Percentiles rank a stretch among this genome's conserved stretches.
phyloP scores from a whole-genome alignment of 2,113 vertebrate genomes.

The Brienomyrus longianalis region DNA sequence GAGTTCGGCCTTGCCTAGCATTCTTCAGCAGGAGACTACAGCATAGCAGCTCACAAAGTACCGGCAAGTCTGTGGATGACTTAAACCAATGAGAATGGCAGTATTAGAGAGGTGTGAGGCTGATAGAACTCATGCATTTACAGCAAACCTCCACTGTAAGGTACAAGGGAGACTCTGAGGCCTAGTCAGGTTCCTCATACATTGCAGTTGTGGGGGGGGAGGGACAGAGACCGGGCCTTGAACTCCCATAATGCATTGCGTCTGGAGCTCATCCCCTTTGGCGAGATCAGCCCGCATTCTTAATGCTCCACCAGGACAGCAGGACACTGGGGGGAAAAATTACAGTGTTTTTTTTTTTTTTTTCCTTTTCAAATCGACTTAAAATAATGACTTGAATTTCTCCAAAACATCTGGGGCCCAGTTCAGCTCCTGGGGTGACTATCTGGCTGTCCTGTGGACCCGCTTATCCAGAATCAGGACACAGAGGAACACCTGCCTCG shows the following conservation, averaged over 20 bases:
- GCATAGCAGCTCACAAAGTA: not conserved
- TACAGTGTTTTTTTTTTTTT: slow-evolving; percentile 32
- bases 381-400: slow-evolving; percentile 47
- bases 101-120: not conserved
- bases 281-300: not conserved
- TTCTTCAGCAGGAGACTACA: not conserved
- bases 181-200: not conserved
- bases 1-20: not conserved
- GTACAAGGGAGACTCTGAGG: not conserved
- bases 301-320: not conserved
- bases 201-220: not conserved
- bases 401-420: slow-evolving; percentile 30
- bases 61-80: not conserved
- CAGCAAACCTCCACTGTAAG: not conserved
- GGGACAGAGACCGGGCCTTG: not conserved
- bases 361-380: slow-evolving; percentile 26
- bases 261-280: not conserved
- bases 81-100: not conserved
- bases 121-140: slow-evolving; percentile 22
- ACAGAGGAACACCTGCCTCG: not conserved
- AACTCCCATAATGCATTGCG: slow-evolving; percentile 29
- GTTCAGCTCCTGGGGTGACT: slow-evolving; percentile 24
- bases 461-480: not conserved
- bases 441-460: slow-evolving; percentile 4
- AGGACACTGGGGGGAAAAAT: not conserved